Evolutionary conservation across 2,797 vertebrate species (phyloP).

Genomic region (Otolemur crassicaudatus): DNA sequence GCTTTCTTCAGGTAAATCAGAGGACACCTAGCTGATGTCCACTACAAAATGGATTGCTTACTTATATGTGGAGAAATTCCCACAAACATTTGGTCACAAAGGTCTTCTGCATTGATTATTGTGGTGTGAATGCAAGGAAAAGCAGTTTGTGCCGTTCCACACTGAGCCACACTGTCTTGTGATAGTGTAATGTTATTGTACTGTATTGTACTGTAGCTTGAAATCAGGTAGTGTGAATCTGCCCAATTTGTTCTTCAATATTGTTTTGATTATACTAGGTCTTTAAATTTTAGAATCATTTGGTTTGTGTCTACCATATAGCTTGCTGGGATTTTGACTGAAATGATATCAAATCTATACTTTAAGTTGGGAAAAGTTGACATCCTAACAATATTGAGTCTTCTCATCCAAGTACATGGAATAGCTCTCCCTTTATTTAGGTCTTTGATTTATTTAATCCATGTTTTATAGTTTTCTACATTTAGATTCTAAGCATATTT

Average conservation of each 20-base stretch:
- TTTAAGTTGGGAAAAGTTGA: slow-evolving; percentile 49
- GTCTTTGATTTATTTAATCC: slow-evolving; percentile 53
- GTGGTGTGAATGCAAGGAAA: not conserved
- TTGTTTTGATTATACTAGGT: slow-evolving; percentile 32
- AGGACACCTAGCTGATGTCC: not conserved
- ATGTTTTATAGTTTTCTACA: slow-evolving; percentile 42
- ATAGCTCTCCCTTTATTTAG: slow-evolving; percentile 51
- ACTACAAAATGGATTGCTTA: not conserved
- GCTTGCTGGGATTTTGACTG: slow-evolving; percentile 41
- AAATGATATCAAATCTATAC: slow-evolving; percentile 8
- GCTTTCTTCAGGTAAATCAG: not conserved
- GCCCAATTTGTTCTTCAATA: slow-evolving; percentile 48
- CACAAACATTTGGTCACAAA: not conserved
- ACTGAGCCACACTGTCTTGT: not conserved
- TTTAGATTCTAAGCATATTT: slow-evolving; percentile 40
- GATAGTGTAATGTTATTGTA: not conserved
- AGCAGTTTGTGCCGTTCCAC: not conserved
- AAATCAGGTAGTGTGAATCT: slow-evolving; percentile 5
- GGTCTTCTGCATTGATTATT: not conserved
- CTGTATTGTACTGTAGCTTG: not conserved
- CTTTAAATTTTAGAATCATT: slow-evolving; percentile 57
- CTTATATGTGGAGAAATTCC: not conserved
- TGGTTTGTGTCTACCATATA: slow-evolving; percentile 35
- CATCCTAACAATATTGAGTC: slow-evolving; percentile 24
- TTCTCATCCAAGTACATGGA: slow-evolving; percentile 28